phyloP scores from a whole-genome alignment of 2,113 vertebrate genomes.

The Xyrauchen texanus region DNA sequence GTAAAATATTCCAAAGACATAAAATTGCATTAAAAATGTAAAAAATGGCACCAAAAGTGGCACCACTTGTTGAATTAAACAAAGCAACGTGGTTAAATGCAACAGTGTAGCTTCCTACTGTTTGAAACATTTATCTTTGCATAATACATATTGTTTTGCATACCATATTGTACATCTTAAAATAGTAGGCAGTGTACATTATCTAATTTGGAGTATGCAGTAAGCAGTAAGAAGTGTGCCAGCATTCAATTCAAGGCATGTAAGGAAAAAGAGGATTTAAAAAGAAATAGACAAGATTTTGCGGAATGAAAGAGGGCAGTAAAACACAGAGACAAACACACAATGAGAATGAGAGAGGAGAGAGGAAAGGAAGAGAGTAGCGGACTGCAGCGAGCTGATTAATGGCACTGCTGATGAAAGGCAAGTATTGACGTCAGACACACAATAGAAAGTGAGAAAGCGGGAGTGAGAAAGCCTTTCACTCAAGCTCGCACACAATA shows the following conservation, averaged over 20 bases:
- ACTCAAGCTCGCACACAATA: background rate
- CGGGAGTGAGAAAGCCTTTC: conserved; percentile 17
- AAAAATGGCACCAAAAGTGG: no score
- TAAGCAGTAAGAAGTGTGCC: background rate
- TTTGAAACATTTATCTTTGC: no score
- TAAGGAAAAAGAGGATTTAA: conserved; percentile 1
- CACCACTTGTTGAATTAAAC: no score
- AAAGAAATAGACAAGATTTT: conserved; percentile 8
- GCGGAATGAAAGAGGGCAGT: background rate
- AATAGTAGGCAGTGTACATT: background rate
- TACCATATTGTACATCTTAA: background rate
- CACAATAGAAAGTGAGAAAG: conserved; percentile 28
- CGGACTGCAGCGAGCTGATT: conserved; percentile 25
- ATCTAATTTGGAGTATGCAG: no score
- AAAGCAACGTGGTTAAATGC: no score
- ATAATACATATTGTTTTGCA: no score
- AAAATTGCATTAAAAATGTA: no score
- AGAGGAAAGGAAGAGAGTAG: background rate
- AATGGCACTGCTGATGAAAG: conserved; percentile 50
- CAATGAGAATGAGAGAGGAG: conserved; percentile 10
- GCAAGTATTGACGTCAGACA: conserved; percentile 49
- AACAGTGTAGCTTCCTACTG: no score
- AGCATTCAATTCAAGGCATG: background rate
- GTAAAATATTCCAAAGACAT: no score
- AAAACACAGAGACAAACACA: conserved; percentile 29